A percentile compares a stretch with the other conserved stretches of the same genome.
Conservation (phyloP, 2,888 invertebrate species). For the Sthenelais limicola region DNA sequence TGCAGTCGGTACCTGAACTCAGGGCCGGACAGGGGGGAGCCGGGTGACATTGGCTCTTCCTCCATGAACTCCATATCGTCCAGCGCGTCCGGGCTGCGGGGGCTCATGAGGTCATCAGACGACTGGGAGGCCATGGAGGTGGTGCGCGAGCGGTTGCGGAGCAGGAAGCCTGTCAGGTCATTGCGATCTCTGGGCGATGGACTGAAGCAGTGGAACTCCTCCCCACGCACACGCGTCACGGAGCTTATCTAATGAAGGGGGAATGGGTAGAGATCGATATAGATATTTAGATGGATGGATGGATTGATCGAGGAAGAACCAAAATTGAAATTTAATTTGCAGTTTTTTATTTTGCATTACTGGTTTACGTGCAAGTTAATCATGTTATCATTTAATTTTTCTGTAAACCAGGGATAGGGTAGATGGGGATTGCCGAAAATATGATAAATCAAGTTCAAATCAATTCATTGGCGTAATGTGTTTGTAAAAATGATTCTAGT, state of each 20-base stretch:
- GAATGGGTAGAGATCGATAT: background rate
- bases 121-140: slow-evolving; percentile 54
- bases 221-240: slow-evolving; percentile 56
- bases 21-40: slow-evolving; percentile 44
- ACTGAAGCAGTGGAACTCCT: slow-evolving; percentile 69
- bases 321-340: no score
- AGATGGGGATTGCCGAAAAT: no score
- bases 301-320: no score
- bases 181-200: slow-evolving; percentile 68
- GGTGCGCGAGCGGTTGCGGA: slow-evolving; percentile 64
- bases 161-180: slow-evolving; percentile 68
- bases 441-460: no score
- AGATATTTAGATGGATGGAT: no score
- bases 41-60: slow-evolving; percentile 61
- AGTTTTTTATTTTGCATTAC: no score
- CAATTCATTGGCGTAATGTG: no score
- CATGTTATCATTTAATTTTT: no score
- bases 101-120: slow-evolving; percentile 40
- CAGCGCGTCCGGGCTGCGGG: slow-evolving; percentile 11
- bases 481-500: no score
- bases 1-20: slow-evolving; percentile 35
- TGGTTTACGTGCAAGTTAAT: no score
- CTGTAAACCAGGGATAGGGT: no score
- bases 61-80: slow-evolving; percentile 45
- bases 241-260: slow-evolving; percentile 18